Evolutionary conservation across 1,140 invertebrate genomes (phyloP), one percentile per base, ranked within the genome.

Genomic region (Bombus pyrosoma): DNA sequence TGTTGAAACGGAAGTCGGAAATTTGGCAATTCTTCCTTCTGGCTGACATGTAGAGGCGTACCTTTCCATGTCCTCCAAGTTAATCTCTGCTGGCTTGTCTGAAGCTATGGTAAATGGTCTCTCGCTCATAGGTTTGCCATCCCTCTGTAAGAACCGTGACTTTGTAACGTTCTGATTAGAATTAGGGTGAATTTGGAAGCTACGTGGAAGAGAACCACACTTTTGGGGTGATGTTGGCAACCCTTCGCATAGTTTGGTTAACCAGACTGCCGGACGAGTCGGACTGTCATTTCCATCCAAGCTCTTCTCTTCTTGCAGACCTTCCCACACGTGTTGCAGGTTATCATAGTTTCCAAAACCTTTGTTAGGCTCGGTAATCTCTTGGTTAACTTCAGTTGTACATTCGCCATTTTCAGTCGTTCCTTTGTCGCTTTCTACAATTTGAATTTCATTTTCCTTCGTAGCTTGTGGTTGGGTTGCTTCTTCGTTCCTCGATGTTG

Each of bases 151-250:
- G 83, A 95, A 95, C 34, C 94, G 92, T 0, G 94, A 91, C 53
- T 95, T 94, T 0, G 93, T 92, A 1, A 93, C 80, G 47, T 81
- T 83, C 4, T 86, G 86, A 2, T 90, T 91, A 0, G 92, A 92
- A n/a, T 92, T 90, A 1, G 93, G 92, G 75, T 91, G 93, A 18
- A 95, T 95, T 41, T 95, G 94, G 90, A 98, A 98, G 89, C 97
- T 98, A 78, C 97, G 95, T 0, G 98, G 97, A 62, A 98, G 91
- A 0, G 97, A 98, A 34, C 97, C 98, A 66, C 97, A 97, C 93
- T 98, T 98, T 79, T 95, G 95, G 0, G 93, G 93, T 6, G 93
- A 94, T 8, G 92, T 94, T 0, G 95, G 95, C 47, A 96, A 91
- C 81, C 95, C 96, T 77, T 96, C 95, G 76, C 95, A 95, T 80